phyloP scores from a whole-genome alignment of 2,888 invertebrate species.

The Parnassius smintheus region DNA sequence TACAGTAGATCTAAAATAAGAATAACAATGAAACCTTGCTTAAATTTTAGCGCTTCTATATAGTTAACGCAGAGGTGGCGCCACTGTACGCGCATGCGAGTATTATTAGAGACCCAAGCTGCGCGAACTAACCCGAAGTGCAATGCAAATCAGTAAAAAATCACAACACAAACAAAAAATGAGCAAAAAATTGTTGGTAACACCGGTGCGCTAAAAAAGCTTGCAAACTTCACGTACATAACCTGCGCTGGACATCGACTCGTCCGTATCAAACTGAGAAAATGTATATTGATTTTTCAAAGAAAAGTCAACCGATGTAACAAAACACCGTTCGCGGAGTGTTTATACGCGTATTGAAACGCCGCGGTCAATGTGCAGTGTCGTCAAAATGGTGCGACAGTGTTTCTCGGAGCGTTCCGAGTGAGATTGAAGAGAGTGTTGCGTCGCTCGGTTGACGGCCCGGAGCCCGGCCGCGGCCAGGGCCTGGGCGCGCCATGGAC shows the following conservation, averaged over 20 bases:
- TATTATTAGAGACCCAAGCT: slow-evolving; percentile 68
- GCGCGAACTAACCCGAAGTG: slow-evolving; percentile 60
- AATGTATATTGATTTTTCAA: slow-evolving; percentile 83
- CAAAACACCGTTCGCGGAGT: slow-evolving; percentile 80
- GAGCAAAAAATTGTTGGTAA: slow-evolving; percentile 81
- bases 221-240: slow-evolving; percentile 82
- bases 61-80: slow-evolving; percentile 27
- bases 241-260: slow-evolving; percentile 83
- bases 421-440: slow-evolving; percentile 78
- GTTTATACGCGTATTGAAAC: slow-evolving; percentile 76
- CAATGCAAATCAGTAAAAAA: slow-evolving; percentile 72
- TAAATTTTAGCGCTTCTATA: slow-evolving; percentile 13
- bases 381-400: slow-evolving; percentile 78
- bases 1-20: no score
- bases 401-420: slow-evolving; percentile 74
- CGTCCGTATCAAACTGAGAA: slow-evolving; percentile 80
- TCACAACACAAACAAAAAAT: slow-evolving; percentile 80
- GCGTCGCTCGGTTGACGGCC: slow-evolving; percentile 76
- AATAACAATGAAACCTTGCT: neutral
- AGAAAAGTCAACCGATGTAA: slow-evolving; percentile 82
- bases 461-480: slow-evolving; percentile 77
- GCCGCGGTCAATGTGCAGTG: slow-evolving; percentile 76
- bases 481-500: slow-evolving; percentile 78
- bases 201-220: slow-evolving; percentile 82
- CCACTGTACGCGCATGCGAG: slow-evolving; percentile 39